These are phyloP conservation scores for Leistus spinibarbis DNA, from an alignment of 2,888 invertebrate species.

Conservation along the genomic window DNA sequence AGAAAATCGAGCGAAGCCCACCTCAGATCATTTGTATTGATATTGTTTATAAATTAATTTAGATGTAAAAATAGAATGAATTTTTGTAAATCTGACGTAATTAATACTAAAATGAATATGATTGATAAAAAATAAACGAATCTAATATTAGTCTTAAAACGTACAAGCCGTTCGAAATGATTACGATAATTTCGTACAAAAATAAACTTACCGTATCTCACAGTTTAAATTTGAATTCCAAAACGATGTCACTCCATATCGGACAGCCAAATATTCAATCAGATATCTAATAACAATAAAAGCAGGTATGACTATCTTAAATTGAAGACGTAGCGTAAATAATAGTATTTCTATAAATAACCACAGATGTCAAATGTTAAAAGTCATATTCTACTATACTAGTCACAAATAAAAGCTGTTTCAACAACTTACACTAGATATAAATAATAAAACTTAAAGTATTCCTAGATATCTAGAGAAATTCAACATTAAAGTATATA, in stretches of 20 bases:
- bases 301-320: neutral
- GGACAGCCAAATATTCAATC: neutral
- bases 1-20: no score
- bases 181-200: neutral
- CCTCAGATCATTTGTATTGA: neutral
- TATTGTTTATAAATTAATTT: neutral
- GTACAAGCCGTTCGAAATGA: neutral
- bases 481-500: neutral
- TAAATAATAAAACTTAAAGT: neutral
- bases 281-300: neutral
- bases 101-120: neutral
- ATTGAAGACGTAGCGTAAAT: neutral
- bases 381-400: slow-evolving; percentile 20
- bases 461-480: neutral
- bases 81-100: neutral
- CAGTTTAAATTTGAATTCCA: neutral
- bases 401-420: neutral
- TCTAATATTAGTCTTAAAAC: neutral
- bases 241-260: neutral
- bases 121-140: neutral
- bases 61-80: neutral
- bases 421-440: neutral
- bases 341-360: slow-evolving; percentile 22
- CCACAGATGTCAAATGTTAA: slow-evolving; percentile 32
- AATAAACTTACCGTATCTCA: neutral